Evolutionary conservation across 2,797 vertebrate species (phyloP), one percentile per base, ranked within the genome.

Genomic region (Neosilurus hyrtlii): DNA sequence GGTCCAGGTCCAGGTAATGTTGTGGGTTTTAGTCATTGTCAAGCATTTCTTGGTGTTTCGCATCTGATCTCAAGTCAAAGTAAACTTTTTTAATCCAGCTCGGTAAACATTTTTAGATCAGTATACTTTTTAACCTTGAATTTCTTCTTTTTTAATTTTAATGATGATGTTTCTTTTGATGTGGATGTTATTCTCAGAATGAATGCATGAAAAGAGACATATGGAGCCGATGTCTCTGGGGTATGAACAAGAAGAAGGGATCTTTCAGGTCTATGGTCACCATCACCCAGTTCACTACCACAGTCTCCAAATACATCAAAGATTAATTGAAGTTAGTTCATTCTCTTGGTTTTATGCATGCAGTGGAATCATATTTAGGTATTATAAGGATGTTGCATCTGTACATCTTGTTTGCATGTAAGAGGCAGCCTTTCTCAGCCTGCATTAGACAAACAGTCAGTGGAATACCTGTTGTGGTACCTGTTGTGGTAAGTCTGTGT

Each of bases 321-420:
- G 72, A 76, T 57, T 83, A 83, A 81, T 76, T 79, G 68, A 54
- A 67, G 68, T 79, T 82, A 67, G 6, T 82, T 87, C 80, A 82
- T 87, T 84, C 82, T 85, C 75, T 82, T 81, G 81, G 49, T 73
- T 83, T 92, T 43, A 86, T 86, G 68, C 84, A 90, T 86, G 82
- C 85, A 89, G 83, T 88, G 30, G 82, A 61, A 59, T 86, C 4
- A 65, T 74, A 82, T 88, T 67, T 76, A 84, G 72, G 56, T 79
- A 77, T 83, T 57, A 59, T 57, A 71, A 74, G 84, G 79, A 84
- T 63, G 79, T 84, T 86, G 68, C 79, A 80, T 87, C 82, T 88
- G 82, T 83, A 86, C 80, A 87, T 73, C 79, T 82, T 70, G 35
- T 62, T 83, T 74, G 72, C 67, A 75, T 66, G 72, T 51, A 70